Percentiles rank a stretch among this genome's conserved stretches.
phyloP scores from a whole-genome alignment of 2,797 vertebrate genomes.

The Gastrophryne carolinensis region DNA sequence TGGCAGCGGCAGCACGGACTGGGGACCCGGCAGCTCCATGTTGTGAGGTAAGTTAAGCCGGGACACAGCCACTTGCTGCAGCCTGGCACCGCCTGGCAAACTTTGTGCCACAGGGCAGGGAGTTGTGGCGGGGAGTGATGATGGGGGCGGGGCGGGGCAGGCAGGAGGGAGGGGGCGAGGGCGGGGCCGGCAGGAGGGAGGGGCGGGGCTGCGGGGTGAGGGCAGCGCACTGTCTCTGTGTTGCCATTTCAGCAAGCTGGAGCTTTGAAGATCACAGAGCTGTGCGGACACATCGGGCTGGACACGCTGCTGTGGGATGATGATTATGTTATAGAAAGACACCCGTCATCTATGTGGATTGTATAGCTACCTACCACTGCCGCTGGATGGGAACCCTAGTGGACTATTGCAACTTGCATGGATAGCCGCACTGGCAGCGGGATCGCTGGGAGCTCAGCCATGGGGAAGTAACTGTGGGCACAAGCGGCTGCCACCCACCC shows the following conservation, averaged over 20 bases:
- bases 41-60: constrained; percentile 64
- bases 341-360: too few species aligned
- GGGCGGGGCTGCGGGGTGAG: constrained; percentile 48
- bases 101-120: constrained; percentile 7
- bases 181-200: constrained; percentile 58
- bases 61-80: not conserved
- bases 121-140: constrained; percentile 2
- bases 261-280: constrained; percentile 79
- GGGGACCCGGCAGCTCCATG: constrained; percentile 33
- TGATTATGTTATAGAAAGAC: too few species aligned
- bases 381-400: constrained; percentile 23
- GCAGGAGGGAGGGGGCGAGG: constrained; percentile 44
- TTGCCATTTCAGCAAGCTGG: constrained; percentile 69
- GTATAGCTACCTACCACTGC: constrained; percentile 15
- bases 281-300: constrained; percentile 66
- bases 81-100: constrained; percentile 54
- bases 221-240: constrained; percentile 53
- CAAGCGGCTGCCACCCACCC: too few species aligned
- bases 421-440: constrained; percentile 13
- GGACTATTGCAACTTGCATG: constrained; percentile 39
- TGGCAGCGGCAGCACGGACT: constrained; percentile 20
- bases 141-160: constrained; percentile 18
- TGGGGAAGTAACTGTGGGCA: constrained; percentile 35
- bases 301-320: constrained; percentile 47
- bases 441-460: not conserved